A percentile compares a stretch with the other conserved stretches of the same genome.
Conservation (phyloP, 64 coral and sea anemone genomes). For the Cladopsammia gracilis region DNA sequence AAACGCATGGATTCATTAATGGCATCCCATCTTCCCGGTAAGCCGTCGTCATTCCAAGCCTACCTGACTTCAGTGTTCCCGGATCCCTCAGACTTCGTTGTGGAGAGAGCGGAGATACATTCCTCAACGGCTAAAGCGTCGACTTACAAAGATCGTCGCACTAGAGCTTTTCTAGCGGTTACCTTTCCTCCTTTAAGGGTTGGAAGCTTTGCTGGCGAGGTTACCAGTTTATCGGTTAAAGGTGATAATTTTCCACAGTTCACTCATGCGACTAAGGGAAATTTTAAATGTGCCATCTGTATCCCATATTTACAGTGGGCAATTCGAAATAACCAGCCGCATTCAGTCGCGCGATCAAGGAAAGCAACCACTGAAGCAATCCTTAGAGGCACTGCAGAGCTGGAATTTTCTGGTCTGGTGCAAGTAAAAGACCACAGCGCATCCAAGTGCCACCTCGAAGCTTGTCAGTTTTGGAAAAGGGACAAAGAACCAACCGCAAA, state of each 20-base stretch:
- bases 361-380: constrained; percentile 46
- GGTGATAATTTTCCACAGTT: constrained; percentile 23
- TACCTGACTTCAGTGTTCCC: neutral
- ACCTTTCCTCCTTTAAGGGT: constrained; percentile 15
- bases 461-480: constrained; percentile 21
- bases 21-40: constrained; percentile 20
- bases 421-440: constrained; percentile 40
- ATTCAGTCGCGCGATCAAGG: constrained; percentile 5
- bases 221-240: neutral
- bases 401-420: constrained; percentile 40
- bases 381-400: constrained; percentile 35
- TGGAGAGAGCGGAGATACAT: neutral
- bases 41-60: neutral
- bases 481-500: constrained; percentile 5
- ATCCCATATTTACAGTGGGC: constrained; percentile 17
- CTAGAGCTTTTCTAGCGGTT: constrained; percentile 21
- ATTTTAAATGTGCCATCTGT: constrained; percentile 9
- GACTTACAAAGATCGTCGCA: neutral
- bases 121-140: neutral
- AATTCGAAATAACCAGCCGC: constrained; percentile 11
- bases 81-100: neutral
- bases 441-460: constrained; percentile 53
- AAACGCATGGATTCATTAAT: neutral
- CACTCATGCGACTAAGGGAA: neutral
- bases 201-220: neutral